These are phyloP conservation scores for Sialis lutaria DNA, from an alignment of 2,888 invertebrate genomes.

Conservation along the genomic window DNA sequence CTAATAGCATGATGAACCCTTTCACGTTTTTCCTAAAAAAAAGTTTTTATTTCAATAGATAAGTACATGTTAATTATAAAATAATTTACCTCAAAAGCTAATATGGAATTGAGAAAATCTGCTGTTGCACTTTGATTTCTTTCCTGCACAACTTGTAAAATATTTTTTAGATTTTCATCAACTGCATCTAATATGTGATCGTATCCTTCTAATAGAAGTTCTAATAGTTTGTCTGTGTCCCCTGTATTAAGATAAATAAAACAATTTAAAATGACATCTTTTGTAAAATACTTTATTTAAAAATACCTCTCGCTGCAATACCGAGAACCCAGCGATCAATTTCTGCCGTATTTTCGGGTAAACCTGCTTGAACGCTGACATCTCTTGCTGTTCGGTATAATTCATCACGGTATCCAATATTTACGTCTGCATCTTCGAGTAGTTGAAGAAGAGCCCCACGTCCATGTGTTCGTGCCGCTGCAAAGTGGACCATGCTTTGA, in stretches of 20 bases:
- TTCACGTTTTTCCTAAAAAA: slow-evolving; percentile 52
- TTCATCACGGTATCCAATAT: slow-evolving; percentile 68
- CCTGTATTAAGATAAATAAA: slow-evolving; percentile 23
- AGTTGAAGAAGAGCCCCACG: slow-evolving; percentile 64
- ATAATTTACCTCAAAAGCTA: slow-evolving; percentile 50
- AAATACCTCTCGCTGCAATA: slow-evolving; percentile 55
- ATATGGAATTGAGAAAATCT: slow-evolving; percentile 50
- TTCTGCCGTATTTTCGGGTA: slow-evolving; percentile 60
- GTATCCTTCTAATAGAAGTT: slow-evolving; percentile 65
- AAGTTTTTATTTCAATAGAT: no score
- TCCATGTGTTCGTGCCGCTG: slow-evolving; percentile 66
- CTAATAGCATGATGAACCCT: slow-evolving; percentile 57
- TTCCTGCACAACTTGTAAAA: slow-evolving; percentile 49
- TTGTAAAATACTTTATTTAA: background rate
- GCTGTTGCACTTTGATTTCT: slow-evolving; percentile 49
- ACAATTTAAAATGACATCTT: background rate
- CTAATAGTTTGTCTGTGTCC: slow-evolving; percentile 44
- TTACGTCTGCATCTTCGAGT: slow-evolving; percentile 62
- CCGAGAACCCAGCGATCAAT: slow-evolving; percentile 68
- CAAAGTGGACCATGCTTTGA: slow-evolving; percentile 78
- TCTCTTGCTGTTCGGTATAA: slow-evolving; percentile 77
- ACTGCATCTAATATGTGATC: slow-evolving; percentile 68
- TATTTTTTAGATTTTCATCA: slow-evolving; percentile 50
- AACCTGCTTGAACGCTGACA: slow-evolving; percentile 62
- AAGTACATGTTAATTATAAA: background rate